Evolutionary conservation across 2,113 vertebrate genomes (phyloP), one percentile per base, ranked within the genome.

Genomic region (Macrotis lagotis): DNA sequence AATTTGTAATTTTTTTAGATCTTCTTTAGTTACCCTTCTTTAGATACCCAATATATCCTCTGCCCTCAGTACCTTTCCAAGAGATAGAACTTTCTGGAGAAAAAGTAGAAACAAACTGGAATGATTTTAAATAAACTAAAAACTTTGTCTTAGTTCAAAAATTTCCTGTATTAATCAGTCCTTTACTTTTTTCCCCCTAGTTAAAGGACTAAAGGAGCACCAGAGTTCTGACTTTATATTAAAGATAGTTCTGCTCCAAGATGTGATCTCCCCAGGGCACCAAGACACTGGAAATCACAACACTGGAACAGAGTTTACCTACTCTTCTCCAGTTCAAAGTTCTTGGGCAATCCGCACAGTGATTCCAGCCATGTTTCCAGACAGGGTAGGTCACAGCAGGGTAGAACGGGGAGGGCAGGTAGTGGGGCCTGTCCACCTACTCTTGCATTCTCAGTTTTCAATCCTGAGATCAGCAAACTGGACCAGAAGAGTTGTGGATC

Each of bases 231-330:
- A 24, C 22, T 52, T 25, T 51, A 5, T 7, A 3, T 24, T 25
- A 24, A 98, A 95, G 89, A 53, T 98, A 97, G 96, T 97, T 97
- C 97, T 97, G 97, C 97, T 97, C 98, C 97, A 98, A 98, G 97
- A 28, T 1, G 10, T 0, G 51, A 52, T 25, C 3, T 22, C 24
- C 25, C 51, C 51, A 24, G 51, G 97, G 24, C 24, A 52, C 22
- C 50, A 22, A 5, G 51, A 22, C 51, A 52, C 19, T 5, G 2
- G n/a, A n/a, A n/a, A n/a, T n/a, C n/a, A n/a, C n/a, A n/a, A n/a
- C 96, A 96, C 97, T 95, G 92, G 96, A 97, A 97, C 96, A 97
- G 97, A 97, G 98, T 98, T 98, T 98, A 98, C 98, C 95, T 98
- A 96, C 94, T 93, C 55, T 0, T 8, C 96, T 9, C 0, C 55